phyloP scores from a whole-genome alignment of 2,797 vertebrate genomes.

The Cygnus olor region DNA sequence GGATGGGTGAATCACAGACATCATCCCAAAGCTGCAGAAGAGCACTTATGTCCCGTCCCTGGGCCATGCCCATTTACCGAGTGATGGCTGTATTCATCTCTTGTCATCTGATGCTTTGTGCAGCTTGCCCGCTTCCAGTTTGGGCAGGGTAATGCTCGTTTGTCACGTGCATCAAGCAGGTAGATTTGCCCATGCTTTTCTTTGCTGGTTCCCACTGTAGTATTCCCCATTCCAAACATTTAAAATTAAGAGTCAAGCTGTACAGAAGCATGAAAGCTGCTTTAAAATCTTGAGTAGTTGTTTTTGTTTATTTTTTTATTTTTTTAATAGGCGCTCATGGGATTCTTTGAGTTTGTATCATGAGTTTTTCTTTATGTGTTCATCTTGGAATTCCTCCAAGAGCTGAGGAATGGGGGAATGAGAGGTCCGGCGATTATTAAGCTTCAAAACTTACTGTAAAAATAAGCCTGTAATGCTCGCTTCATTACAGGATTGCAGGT shows the following conservation, averaged over 20 bases:
- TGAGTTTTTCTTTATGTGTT: neutral
- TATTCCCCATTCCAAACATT: neutral
- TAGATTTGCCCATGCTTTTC: neutral
- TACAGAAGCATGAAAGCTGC: neutral
- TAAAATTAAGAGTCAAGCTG: neutral
- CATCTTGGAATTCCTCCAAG: neutral
- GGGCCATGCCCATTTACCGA: fast-evolving
- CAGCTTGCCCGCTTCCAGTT: neutral
- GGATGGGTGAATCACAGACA: neutral
- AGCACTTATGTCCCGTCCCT: neutral
- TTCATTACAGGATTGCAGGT: neutral
- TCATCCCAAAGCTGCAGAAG: neutral
- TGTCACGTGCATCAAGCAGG: neutral
- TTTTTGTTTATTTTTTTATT: neutral
- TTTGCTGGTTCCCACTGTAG: neutral
- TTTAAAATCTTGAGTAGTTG: neutral
- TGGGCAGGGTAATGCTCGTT: neutral
- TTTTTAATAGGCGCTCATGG: neutral
- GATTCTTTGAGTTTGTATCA: fast-evolving
- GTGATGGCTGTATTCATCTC: neutral
- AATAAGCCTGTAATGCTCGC: neutral
- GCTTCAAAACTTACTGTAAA: neutral
- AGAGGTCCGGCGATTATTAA: neutral
- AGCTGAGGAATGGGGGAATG: neutral
- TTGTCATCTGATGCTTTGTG: neutral